Percentiles rank a stretch among this genome's conserved stretches.
Evolutionary conservation across 92 coral and sea anemone genomes (phyloP).

Genomic region (Nematostella vectensis): DNA sequence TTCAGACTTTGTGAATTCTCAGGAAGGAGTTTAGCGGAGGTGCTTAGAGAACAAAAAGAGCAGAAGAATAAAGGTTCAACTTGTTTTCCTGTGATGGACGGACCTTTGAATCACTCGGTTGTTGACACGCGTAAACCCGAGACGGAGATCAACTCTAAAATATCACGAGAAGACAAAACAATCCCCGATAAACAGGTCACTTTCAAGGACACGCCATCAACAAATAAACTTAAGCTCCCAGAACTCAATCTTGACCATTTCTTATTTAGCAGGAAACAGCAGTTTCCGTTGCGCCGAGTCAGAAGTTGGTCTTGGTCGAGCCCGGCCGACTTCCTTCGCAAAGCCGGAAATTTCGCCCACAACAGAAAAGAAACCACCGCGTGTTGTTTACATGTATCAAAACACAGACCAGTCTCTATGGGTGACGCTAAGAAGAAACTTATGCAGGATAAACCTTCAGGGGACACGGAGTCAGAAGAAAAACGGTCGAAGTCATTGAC

Average conservation of each 20-base stretch:
- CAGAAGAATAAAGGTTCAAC: too few relatives aligned
- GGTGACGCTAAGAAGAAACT: too few relatives aligned
- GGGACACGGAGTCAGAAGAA: too few relatives aligned
- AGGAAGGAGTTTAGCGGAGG: conserved; percentile 10
- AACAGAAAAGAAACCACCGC: not conserved
- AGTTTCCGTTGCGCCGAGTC: conserved; percentile 3
- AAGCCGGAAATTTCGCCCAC: not conserved
- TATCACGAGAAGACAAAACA: not conserved
- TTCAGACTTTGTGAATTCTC: conserved; percentile 19
- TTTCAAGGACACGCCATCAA: not conserved
- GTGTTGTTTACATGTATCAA: conserved; percentile 2
- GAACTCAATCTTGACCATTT: not conserved
- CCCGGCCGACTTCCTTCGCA: conserved; percentile 1
- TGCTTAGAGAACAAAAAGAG: conserved; percentile 12
- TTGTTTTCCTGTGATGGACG: too few relatives aligned
- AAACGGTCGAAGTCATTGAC: conserved; percentile 21
- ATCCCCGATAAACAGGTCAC: not conserved
- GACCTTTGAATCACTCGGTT: too few relatives aligned
- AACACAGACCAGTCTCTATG: not conserved
- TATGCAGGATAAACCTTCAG: too few relatives aligned
- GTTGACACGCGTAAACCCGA: too few relatives aligned
- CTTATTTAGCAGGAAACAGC: not conserved
- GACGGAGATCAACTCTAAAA: too few relatives aligned
- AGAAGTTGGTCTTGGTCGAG: conserved; percentile 38
- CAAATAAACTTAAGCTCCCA: not conserved